Evolutionary conservation across 2,113 vertebrate species (phyloP), one percentile per base, ranked within the genome.

Genomic region (Malurus elegans): DNA sequence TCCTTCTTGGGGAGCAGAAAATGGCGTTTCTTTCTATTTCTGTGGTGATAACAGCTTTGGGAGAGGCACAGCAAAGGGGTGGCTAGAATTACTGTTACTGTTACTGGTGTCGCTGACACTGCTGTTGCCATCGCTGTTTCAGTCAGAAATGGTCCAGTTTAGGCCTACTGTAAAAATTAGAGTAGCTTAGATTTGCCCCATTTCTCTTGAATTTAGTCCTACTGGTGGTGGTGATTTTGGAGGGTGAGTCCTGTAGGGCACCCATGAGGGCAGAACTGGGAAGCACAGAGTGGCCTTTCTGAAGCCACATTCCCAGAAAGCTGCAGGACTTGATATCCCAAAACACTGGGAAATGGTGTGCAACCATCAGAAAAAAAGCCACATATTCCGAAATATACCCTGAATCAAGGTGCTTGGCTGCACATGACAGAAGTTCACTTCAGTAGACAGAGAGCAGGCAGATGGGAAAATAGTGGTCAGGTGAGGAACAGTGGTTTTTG

Each of bases 11-110:
- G 71, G 75, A 96, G 90, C 8, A 38, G 50, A 44, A 89, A 89
- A 89, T 54, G 73, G 42, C n/a, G 76, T 56, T 31, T 95, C 86
- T 56, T 91, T 88, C 95, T 79, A 42, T 94, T 96, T 97, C 54
- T 94, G 15, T 86, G 21, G 62, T 61, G 74, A 88, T 96, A 88
- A 92, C 72, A 93, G 25, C 79, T 1, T 10, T 73, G 69, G 69
- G 82, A 93, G 84, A 91, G 36, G 60, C 51, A 82, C 78, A 66
- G 91, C 86, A 95, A 93, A 95, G 51, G 26, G 53, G 88, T 92
- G 91, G 57, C 40, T 92, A 14, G 86, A 84, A 79, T 88, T 60
- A 34, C 73, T 91, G 24, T 88, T 60, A 34, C 73, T 91, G 24
- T 19, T 95, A 86, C 38, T 38, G 9, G 29, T 88, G 82, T 89